These are phyloP conservation scores for Pedicia rivosa DNA, from an alignment of 2,888 invertebrate species.

Conservation along the genomic window DNA sequence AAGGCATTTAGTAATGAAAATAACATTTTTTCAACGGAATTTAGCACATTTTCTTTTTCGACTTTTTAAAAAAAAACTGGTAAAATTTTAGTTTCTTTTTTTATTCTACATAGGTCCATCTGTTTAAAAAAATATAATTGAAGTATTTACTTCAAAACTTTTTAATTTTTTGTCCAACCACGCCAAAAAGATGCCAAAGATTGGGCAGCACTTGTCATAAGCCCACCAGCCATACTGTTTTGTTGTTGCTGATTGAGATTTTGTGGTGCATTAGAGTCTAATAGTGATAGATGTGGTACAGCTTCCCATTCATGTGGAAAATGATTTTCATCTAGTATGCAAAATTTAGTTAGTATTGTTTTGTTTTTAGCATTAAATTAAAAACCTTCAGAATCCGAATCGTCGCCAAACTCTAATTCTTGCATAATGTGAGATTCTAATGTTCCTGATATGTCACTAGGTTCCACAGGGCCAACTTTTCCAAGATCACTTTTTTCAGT, in stretches of 20 bases:
- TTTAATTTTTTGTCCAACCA: constrained; percentile 52
- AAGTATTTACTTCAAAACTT: no score
- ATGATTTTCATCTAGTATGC: constrained; percentile 35
- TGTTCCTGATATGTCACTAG: constrained; percentile 29
- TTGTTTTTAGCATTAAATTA: background rate
- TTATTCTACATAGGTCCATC: no score
- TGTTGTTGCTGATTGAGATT: constrained; percentile 19
- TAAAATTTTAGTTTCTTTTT: no score
- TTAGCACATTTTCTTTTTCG: no score
- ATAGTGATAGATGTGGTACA: constrained; percentile 28
- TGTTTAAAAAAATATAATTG: no score
- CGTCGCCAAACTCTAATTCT: constrained; percentile 44
- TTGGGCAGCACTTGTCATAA: constrained; percentile 68
- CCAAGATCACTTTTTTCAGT: constrained; percentile 51
- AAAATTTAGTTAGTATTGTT: background rate
- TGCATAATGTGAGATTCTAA: constrained; percentile 46
- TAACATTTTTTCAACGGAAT: no score
- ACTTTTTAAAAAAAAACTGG: no score
- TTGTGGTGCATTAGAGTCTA: background rate
- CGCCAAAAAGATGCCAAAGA: constrained; percentile 70
- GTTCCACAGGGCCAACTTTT: constrained; percentile 46
- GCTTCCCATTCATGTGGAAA: constrained; percentile 70
- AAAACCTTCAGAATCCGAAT: constrained; percentile 48
- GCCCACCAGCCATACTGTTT: constrained; percentile 49
- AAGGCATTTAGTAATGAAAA: no score